Base-by-base conservation (phyloP, 2,888 invertebrate species). In the Chrysomela aeneicollis region DNA sequence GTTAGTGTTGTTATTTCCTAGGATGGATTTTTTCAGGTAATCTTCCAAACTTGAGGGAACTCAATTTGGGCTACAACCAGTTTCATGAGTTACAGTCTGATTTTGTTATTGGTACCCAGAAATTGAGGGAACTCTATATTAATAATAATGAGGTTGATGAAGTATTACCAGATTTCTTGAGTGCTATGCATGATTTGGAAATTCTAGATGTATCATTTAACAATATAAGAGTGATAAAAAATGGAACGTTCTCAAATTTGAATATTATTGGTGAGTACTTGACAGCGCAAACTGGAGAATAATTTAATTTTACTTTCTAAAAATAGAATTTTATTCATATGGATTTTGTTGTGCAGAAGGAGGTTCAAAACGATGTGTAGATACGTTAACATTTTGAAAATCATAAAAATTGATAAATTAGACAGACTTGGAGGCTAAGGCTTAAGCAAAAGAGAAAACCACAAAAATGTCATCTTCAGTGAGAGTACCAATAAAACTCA, bases 11-110 rank as follows among this genome's bases (percentile, higher is more conserved):
- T 21, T 30, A 54, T n/a, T 35, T 22, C 9, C 0, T 17, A 42
- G 15, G 12, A 22, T 22, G 21, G 19, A n/a, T n/a, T n/a, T 37
- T 47, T 65, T 61, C 35, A 65, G 65, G 53, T 12, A 30, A 62
- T 37, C 61, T 65, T 21, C 61, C 61, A 15, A 18, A 9, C 15
- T 54, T 65, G 26, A 52, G 15, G 3, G 61, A 59, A 10, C 49
- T 65, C 3, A 42, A 53, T 15, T 30, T 65, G 26, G 47, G 59
- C 54, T 49, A 42, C 3, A 62, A 62, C 22, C 22, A 50, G 21
- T 32, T 65, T 19, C 49, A 59, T 22, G 15, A 21, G 35, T 42
- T 55, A 21, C 37, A 42, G 18, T 35, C 21, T 8, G 18, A 42
- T 6, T 42, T 21, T 19, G 15, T 42, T 0, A 9, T 1, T 15